A percentile compares a stretch with the other conserved stretches of the same genome.
Conservation (phyloP, 64 coral and sea anemone genomes). For the Stylophora pistillata region DNA sequence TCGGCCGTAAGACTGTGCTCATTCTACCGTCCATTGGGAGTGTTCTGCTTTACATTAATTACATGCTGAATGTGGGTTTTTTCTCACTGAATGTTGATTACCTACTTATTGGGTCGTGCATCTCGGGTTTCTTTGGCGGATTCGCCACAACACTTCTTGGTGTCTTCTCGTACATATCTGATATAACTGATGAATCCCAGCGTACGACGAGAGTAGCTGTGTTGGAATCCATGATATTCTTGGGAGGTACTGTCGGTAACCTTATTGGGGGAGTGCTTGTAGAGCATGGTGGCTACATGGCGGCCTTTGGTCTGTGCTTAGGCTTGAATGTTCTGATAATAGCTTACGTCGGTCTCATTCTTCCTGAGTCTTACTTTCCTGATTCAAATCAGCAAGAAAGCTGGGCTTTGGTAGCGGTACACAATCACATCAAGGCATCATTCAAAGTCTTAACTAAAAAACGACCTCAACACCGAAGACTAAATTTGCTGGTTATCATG, state of each 20-base stretch:
- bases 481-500: constrained; percentile 39
- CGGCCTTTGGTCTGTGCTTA: constrained; percentile 72
- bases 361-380: constrained; percentile 84
- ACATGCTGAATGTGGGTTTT: constrained; percentile 75
- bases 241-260: constrained; percentile 77
- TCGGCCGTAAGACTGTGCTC: constrained; percentile 80
- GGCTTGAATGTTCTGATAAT: constrained; percentile 41
- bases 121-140: constrained; percentile 88
- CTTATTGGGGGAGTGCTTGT: constrained; percentile 80
- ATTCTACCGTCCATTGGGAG: constrained; percentile 66
- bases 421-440: constrained; percentile 49
- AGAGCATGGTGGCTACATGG: constrained; percentile 74
- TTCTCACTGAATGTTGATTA: constrained; percentile 65
- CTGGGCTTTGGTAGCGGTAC: constrained; percentile 44
- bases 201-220: constrained; percentile 81
- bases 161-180: constrained; percentile 93
- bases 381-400: constrained; percentile 22
- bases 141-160: constrained; percentile 78
- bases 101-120: constrained; percentile 72
- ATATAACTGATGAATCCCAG: constrained; percentile 73
- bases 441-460: constrained; percentile 18
- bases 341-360: constrained; percentile 61
- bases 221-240: constrained; percentile 89
- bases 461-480: constrained; percentile 14
- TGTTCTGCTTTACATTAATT: constrained; percentile 55